A percentile compares a stretch with the other conserved stretches of the same genome.
Conservation (phyloP, 2,797 vertebrate genomes). For the Enteromius mattozi region DNA sequence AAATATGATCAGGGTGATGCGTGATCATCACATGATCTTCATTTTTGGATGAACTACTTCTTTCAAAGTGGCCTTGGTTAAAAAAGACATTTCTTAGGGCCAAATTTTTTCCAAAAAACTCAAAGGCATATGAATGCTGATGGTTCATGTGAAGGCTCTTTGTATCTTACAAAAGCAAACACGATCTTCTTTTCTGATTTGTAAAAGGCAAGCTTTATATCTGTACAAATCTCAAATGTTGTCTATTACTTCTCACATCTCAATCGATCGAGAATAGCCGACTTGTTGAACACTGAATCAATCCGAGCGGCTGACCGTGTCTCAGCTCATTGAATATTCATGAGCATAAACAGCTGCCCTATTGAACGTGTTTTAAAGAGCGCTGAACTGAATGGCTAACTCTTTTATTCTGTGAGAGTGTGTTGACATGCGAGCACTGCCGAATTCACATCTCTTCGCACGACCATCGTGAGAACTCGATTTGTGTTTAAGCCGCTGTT, state of each 20-base stretch:
- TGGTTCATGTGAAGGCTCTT: background rate
- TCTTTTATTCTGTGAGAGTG: constrained; percentile 27
- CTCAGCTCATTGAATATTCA: constrained; percentile 58
- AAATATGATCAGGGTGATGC: background rate
- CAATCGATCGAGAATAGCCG: constrained; percentile 1
- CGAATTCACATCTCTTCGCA: background rate
- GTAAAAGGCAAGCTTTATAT: background rate
- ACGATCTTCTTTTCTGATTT: background rate
- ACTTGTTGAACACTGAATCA: constrained; percentile 37
- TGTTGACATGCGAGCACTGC: background rate
- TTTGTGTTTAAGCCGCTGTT: background rate
- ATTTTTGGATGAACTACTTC: background rate
- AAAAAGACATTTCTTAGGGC: background rate
- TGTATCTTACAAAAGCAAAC: background rate
- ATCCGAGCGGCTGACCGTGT: constrained; percentile 47
- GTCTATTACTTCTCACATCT: constrained; percentile 4
- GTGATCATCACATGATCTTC: background rate
- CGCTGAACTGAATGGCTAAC: constrained; percentile 23
- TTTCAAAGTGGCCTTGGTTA: background rate
- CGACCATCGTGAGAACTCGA: background rate
- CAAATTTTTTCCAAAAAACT: background rate
- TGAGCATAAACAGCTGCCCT: constrained; percentile 59
- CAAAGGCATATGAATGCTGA: background rate
- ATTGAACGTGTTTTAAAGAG: constrained; percentile 50
- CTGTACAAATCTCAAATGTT: background rate